Evolutionary conservation across 2,113 vertebrate species (phyloP).

Genomic region (Prunella himalayana): DNA sequence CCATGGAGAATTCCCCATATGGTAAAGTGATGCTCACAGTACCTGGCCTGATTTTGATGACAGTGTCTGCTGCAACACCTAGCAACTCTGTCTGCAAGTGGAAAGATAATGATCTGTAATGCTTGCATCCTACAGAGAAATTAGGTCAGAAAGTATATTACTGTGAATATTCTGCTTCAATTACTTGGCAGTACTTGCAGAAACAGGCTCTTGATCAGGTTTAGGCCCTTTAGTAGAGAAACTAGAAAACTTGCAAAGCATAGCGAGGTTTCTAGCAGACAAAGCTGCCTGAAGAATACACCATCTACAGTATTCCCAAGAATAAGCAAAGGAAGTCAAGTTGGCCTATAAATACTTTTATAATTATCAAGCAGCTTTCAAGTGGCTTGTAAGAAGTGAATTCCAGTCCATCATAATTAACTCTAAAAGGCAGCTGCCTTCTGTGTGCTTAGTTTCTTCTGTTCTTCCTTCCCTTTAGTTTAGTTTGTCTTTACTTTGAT

Average conservation of each 20-base stretch:
- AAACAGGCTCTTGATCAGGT: not conserved
- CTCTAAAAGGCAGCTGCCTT: not conserved
- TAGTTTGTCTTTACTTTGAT: conserved; percentile 10
- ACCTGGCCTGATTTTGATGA: conserved; percentile 76
- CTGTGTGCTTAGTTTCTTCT: not conserved
- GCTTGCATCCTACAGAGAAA: not conserved
- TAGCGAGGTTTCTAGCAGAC: not conserved
- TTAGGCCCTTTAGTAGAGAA: not conserved
- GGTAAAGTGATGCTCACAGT: conserved; percentile 53
- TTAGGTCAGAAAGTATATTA: not conserved
- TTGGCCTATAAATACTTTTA: not conserved
- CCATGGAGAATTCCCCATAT: not conserved
- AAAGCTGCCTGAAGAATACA: not conserved
- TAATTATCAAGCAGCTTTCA: conserved; percentile 17
- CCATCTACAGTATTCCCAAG: not conserved
- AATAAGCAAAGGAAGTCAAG: not conserved
- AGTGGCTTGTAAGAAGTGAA: not conserved
- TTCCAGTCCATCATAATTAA: not conserved
- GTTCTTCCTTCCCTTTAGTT: not conserved
- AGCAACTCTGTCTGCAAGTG: conserved; percentile 72
- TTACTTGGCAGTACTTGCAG: not conserved
- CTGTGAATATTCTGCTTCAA: not conserved
- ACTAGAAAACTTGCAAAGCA: not conserved
- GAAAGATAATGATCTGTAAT: not conserved
- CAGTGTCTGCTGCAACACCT: conserved; percentile 73